phyloP scores from a whole-genome alignment of 2,113 vertebrate genomes.

The Varanus salvator region DNA sequence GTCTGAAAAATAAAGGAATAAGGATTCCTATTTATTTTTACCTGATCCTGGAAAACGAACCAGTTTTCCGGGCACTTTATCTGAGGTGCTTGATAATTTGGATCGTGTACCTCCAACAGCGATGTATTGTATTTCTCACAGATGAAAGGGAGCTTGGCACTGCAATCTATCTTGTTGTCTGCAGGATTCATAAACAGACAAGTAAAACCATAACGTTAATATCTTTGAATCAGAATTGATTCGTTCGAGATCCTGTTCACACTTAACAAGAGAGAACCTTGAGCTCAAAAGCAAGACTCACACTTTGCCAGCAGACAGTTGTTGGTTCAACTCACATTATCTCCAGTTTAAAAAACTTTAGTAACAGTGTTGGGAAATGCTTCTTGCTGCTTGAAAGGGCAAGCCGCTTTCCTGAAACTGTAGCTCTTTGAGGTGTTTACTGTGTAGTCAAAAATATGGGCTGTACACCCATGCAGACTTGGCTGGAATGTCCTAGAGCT shows the following conservation, averaged over 20 bases:
- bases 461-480: too few species aligned
- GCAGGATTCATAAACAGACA: conserved; percentile 24
- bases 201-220: background rate
- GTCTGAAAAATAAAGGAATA: background rate
- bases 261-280: background rate
- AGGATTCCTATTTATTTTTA: conserved; percentile 57
- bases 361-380: background rate
- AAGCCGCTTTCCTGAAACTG: too few species aligned
- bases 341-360: background rate
- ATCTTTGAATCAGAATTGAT: background rate
- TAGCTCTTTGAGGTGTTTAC: too few species aligned
- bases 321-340: background rate
- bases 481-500: too few species aligned
- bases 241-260: background rate
- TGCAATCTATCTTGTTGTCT: conserved; percentile 76
- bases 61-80: conserved; percentile 76
- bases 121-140: conserved; percentile 90
- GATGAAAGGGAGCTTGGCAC: conserved; percentile 83
- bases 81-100: conserved; percentile 71
- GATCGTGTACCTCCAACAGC: conserved; percentile 81
- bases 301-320: background rate
- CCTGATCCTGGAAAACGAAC: conserved; percentile 88
- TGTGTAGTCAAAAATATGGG: too few species aligned
- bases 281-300: background rate
- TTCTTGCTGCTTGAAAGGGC: background rate